Evolutionary conservation across 2,888 invertebrate species (phyloP).

Genomic region (Heteromurus nitidus): DNA sequence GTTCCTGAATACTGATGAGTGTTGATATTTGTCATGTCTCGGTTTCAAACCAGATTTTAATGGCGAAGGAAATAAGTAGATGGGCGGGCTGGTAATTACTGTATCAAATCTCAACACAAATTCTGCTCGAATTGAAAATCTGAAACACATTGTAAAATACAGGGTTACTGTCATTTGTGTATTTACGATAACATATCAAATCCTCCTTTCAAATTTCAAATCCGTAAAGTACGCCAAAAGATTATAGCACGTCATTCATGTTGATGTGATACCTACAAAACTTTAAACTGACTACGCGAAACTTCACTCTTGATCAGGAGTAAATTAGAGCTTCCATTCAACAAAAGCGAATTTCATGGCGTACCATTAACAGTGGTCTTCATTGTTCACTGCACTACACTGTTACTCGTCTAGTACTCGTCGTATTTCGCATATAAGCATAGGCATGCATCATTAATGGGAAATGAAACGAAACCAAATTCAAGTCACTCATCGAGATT

Average conservation of each 20-base stretch:
- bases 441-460: slow-evolving; percentile 30
- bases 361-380: slow-evolving; percentile 34
- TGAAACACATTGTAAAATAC: too few species aligned
- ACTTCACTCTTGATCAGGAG: too few species aligned
- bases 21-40: too few species aligned
- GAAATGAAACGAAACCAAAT: slow-evolving; percentile 48
- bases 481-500: slow-evolving; percentile 46
- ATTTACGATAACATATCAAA: slow-evolving; percentile 26
- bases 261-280: too few species aligned
- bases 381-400: slow-evolving; percentile 15
- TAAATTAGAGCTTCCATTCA: too few species aligned
- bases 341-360: slow-evolving; percentile 32
- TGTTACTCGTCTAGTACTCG: neutral
- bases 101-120: slow-evolving; percentile 15
- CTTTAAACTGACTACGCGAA: too few species aligned
- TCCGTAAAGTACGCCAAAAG: too few species aligned
- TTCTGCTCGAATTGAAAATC: slow-evolving; percentile 28
- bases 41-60: slow-evolving; percentile 42
- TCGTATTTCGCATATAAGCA: neutral
- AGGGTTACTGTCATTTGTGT: slow-evolving; percentile 22
- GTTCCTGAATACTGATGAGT: too few species aligned
- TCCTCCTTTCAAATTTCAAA: slow-evolving; percentile 8
- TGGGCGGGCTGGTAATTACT: slow-evolving; percentile 33
- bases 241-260: too few species aligned
- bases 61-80: too few species aligned